These are phyloP conservation scores for Rhynchonycteris naso DNA, from an alignment of 2,797 vertebrate genomes.

Conservation along the genomic window DNA sequence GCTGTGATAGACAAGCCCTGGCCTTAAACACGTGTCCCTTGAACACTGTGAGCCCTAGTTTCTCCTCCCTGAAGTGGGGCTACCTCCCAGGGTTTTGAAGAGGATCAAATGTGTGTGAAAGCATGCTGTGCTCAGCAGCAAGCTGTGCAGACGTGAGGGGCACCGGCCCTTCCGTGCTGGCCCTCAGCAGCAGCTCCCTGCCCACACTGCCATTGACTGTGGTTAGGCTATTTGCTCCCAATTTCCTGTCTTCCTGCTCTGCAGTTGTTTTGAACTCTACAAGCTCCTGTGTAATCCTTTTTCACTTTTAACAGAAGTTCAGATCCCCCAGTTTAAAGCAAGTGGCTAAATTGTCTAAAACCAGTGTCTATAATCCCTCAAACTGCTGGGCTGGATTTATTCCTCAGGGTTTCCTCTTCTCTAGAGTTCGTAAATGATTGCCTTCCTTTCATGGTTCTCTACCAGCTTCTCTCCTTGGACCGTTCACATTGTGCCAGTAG, in stretches of 20 bases:
- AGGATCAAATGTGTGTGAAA: background rate
- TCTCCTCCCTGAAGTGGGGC: background rate
- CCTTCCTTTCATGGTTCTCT: constrained; percentile 41
- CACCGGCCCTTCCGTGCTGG: background rate
- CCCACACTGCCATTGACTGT: background rate
- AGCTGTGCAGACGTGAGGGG: background rate
- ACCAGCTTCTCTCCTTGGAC: constrained; percentile 18
- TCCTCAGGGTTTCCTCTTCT: constrained; percentile 32
- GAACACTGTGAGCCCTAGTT: background rate
- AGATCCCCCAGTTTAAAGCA: constrained; percentile 59
- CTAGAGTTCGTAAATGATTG: constrained; percentile 52
- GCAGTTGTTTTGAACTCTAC: background rate
- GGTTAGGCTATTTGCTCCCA: background rate
- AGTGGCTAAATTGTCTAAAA: constrained; percentile 63
- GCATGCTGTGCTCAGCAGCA: background rate
- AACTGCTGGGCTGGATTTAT: constrained; percentile 16
- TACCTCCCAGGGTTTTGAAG: background rate
- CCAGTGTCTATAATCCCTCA: constrained; percentile 63
- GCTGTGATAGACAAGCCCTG: background rate
- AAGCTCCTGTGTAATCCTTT: constrained; percentile 15
- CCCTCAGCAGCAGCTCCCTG: background rate
- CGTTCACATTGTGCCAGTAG: constrained; percentile 19
- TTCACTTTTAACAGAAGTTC: constrained; percentile 34
- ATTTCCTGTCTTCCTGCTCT: background rate
- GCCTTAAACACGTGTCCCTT: background rate